Evolutionary conservation across 2,113 vertebrate genomes (phyloP).

Genomic region (Chaetodon auriga): DNA sequence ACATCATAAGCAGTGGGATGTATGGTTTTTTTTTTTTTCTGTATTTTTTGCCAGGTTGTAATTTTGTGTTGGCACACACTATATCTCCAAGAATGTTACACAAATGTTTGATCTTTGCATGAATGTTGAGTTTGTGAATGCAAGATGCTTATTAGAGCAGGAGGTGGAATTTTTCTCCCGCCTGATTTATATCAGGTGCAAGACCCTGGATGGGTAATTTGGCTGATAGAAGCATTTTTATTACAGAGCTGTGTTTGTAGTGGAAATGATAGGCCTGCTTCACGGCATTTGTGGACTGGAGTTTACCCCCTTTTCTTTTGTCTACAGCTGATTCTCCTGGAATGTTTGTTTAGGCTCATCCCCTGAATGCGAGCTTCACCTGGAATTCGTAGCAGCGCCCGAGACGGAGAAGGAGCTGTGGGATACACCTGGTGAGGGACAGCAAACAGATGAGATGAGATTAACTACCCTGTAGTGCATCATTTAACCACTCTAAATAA

Average conservation of each 20-base stretch:
- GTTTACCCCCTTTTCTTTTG: conserved; percentile 65
- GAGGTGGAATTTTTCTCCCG: conserved; percentile 77
- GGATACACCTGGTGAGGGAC: conserved; percentile 60
- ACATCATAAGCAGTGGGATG: conserved; percentile 35
- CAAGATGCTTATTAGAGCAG: conserved; percentile 81
- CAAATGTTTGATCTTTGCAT: conserved; percentile 80
- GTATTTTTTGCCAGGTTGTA: conserved; percentile 61
- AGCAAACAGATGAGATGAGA: conserved; percentile 37
- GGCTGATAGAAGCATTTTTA: conserved; percentile 78
- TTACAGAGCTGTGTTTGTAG: conserved; percentile 75
- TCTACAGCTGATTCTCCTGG: conserved; percentile 70
- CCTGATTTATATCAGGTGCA: conserved; percentile 83
- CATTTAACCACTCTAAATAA: background rate
- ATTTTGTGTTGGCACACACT: conserved; percentile 72
- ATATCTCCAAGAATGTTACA: conserved; percentile 71
- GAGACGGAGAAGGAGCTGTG: conserved; percentile 57
- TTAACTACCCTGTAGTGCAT: conserved; percentile 4
- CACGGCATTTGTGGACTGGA: conserved; percentile 66
- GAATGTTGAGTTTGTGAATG: conserved; percentile 48
- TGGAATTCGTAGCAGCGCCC: conserved; percentile 56
- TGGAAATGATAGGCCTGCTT: conserved; percentile 81
- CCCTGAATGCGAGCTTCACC: conserved; percentile 52
- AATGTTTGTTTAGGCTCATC: conserved; percentile 78
- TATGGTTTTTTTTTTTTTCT: background rate
- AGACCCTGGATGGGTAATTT: conserved; percentile 77